phyloP scores from a whole-genome alignment of 2,888 invertebrate genomes.

The Lobophora halterata region DNA sequence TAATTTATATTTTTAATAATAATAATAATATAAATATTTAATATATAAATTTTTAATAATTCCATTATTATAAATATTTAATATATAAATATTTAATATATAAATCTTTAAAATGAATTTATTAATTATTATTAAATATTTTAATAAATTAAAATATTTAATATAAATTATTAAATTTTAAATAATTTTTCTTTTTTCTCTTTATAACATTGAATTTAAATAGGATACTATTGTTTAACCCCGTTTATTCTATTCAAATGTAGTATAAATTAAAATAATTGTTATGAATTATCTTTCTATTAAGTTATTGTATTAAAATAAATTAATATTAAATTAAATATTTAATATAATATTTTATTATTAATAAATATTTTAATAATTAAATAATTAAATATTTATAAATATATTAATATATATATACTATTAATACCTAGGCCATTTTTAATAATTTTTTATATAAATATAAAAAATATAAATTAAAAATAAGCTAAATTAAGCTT shows the following conservation, averaged over 20 bases:
- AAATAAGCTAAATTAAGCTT: conserved; percentile 81
- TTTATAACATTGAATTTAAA: no score
- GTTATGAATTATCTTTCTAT: no score
- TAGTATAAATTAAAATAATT: no score
- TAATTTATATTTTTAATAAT: conserved; percentile 10
- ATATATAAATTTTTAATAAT: conserved; percentile 13
- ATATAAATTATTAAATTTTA: conserved; percentile 24
- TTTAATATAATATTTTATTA: conserved; percentile 24
- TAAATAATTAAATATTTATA: conserved; percentile 9
- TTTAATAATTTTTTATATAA: conserved; percentile 41
- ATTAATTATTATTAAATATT: no score
- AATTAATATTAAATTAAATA: conserved; percentile 36
- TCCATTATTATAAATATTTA: no score
- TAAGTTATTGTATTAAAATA: conserved; percentile 14
- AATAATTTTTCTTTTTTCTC: conserved; percentile 23
- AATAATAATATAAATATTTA: conserved; percentile 16
- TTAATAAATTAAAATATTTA: conserved; percentile 9
- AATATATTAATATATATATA: no score
- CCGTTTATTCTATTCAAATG: no score
- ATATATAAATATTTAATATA: no score
- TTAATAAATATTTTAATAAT: conserved; percentile 17
- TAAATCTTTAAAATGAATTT: no score
- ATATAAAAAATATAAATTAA: conserved; percentile 43
- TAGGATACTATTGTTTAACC: no score
- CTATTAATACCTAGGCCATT: no score